A percentile compares a stretch with the other conserved stretches of the same genome.
These are phyloP conservation scores for Notolepis coatsorum DNA, from an alignment of 2,797 vertebrate species.

Conservation along the genomic window DNA sequence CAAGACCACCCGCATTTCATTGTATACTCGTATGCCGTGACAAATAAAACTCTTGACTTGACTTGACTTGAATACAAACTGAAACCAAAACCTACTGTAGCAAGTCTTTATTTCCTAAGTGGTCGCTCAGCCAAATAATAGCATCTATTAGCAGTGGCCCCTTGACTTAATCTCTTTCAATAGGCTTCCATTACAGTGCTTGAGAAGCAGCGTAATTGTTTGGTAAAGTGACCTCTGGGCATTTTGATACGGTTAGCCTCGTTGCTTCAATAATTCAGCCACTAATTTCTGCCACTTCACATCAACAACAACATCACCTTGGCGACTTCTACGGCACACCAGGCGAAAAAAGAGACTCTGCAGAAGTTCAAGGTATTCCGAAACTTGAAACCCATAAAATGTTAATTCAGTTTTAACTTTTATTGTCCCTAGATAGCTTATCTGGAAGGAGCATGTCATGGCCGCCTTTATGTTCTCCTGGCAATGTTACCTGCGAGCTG, in stretches of 20 bases:
- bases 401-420: no score
- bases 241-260: conserved; percentile 42
- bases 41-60: no score
- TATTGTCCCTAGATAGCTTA: no score
- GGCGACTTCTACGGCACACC: background rate
- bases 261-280: conserved; percentile 22
- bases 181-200: conserved; percentile 41
- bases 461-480: no score
- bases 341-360: background rate
- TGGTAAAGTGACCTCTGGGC: conserved; percentile 54
- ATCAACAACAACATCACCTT: conserved; percentile 21
- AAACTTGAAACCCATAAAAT: no score
- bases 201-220: conserved; percentile 57
- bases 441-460: no score
- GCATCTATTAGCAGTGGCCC: conserved; percentile 28
- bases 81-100: no score
- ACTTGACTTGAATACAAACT: no score
- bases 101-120: conserved; percentile 6
- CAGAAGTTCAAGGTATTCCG: no score
- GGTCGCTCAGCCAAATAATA: conserved; percentile 49
- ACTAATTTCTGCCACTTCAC: conserved; percentile 37
- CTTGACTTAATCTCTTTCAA: conserved; percentile 55
- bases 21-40: no score
- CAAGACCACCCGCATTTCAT: no score
- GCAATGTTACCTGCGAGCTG: background rate